phyloP scores from a whole-genome alignment of 2,888 invertebrate species.

The Pterobdella sp. region DNA sequence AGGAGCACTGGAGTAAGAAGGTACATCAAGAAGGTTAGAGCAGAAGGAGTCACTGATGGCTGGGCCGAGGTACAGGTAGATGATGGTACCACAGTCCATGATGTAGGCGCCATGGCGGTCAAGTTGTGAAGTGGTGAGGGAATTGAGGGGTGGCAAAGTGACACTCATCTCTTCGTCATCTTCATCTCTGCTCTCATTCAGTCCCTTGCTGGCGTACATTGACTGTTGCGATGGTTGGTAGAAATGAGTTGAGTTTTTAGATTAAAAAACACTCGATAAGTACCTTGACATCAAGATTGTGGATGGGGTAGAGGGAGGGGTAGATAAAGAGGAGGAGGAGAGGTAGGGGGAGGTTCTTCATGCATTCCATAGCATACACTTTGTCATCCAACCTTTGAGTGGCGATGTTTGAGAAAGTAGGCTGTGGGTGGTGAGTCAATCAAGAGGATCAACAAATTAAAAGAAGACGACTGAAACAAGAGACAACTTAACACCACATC shows the following conservation, averaged over 20 bases:
- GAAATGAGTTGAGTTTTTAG: neutral
- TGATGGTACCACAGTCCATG: slow-evolving; percentile 73
- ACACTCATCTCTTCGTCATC: slow-evolving; percentile 45
- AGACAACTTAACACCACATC: slow-evolving; percentile 1
- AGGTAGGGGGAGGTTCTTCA: slow-evolving; percentile 76
- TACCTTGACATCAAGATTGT: slow-evolving; percentile 61
- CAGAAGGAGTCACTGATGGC: slow-evolving; percentile 68
- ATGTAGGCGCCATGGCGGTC: slow-evolving; percentile 78
- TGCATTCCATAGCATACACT: slow-evolving; percentile 81
- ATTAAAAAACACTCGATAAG: slow-evolving; percentile 26
- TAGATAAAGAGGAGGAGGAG: slow-evolving; percentile 76
- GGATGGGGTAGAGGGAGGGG: slow-evolving; percentile 83
- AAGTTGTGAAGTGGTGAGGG: slow-evolving; percentile 68
- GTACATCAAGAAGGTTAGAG: slow-evolving; percentile 66
- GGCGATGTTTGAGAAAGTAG: slow-evolving; percentile 78
- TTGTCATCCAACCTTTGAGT: slow-evolving; percentile 86
- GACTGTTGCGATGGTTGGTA: neutral
- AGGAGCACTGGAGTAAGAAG: slow-evolving; percentile 44
- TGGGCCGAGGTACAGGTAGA: slow-evolving; percentile 76
- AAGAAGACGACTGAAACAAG: neutral
- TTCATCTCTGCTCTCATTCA: neutral
- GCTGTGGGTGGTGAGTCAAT: slow-evolving; percentile 52
- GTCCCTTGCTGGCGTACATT: neutral
- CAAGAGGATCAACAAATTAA: neutral
- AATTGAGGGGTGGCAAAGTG: slow-evolving; percentile 65